Evolutionary conservation across 2,888 invertebrate genomes (phyloP).

Genomic region (Aphidius colemani): DNA sequence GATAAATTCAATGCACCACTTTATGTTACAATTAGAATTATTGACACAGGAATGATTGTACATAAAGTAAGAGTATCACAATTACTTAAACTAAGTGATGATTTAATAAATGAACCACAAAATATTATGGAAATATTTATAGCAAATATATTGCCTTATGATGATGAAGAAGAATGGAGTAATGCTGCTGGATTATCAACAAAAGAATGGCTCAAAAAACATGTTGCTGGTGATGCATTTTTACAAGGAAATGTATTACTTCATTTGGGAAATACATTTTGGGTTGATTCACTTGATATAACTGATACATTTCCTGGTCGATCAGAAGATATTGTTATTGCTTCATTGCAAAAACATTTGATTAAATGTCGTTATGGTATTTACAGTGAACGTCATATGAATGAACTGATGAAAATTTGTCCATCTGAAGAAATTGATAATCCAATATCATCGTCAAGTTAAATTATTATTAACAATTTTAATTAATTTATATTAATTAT

Average conservation of each 20-base stretch:
- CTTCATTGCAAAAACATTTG: slow-evolving; percentile 64
- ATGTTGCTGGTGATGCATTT: slow-evolving; percentile 22
- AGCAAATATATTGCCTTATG: slow-evolving; percentile 63
- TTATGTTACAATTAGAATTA: slow-evolving; percentile 62
- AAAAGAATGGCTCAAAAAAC: slow-evolving; percentile 53
- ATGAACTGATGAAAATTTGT: slow-evolving; percentile 62
- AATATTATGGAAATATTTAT: slow-evolving; percentile 64
- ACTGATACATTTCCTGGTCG: slow-evolving; percentile 64
- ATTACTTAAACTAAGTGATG: slow-evolving; percentile 58
- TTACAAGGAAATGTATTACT: slow-evolving; percentile 20
- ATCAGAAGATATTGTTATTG: slow-evolving; percentile 60
- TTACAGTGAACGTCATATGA: slow-evolving; percentile 62
- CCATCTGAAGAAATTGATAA: slow-evolving; percentile 42
- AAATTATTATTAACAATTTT: too few relatives aligned
- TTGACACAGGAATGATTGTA: slow-evolving; percentile 65
- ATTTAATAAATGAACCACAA: slow-evolving; percentile 53
- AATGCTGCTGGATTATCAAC: slow-evolving; percentile 56
- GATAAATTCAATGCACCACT: slow-evolving; percentile 43
- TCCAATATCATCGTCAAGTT: not conserved
- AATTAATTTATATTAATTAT: too few relatives aligned
- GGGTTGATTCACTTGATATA: slow-evolving; percentile 69
- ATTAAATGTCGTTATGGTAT: slow-evolving; percentile 59
- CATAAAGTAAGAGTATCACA: slow-evolving; percentile 32
- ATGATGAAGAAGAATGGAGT: slow-evolving; percentile 65
- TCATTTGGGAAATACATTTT: slow-evolving; percentile 65